A percentile compares a stretch with the other conserved stretches of the same genome.
Evolutionary conservation across 2,888 invertebrate species (phyloP).

Genomic region (Pegoplata infirma): DNA sequence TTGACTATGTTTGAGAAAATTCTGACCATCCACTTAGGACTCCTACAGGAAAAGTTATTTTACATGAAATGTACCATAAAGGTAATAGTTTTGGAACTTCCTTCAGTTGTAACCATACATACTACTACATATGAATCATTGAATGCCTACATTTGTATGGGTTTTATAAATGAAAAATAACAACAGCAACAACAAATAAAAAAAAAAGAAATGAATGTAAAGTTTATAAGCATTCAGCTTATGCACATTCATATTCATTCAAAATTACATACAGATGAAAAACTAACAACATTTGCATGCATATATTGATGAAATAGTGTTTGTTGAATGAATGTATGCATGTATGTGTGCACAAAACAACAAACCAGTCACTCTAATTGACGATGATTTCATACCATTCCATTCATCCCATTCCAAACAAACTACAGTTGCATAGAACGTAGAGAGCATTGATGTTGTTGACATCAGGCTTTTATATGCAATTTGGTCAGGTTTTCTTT

Average conservation of each 20-base stretch:
- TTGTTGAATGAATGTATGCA: not conserved
- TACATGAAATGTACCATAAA: too few relatives aligned
- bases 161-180: not conserved
- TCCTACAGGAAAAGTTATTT: too few relatives aligned
- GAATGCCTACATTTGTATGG: too few relatives aligned
- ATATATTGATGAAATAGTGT: constrained; percentile 1
- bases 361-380: constrained; percentile 17
- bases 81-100: too few relatives aligned
- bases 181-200: not conserved
- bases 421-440: too few relatives aligned
- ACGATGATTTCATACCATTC: not conserved
- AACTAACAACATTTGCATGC: constrained; percentile 2
- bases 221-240: not conserved
- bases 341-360: not conserved
- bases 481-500: constrained; percentile 7
- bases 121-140: too few relatives aligned
- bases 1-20: too few relatives aligned
- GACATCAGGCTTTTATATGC: constrained; percentile 14
- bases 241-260: not conserved
- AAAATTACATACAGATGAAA: not conserved
- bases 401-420: not conserved
- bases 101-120: too few relatives aligned
- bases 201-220: not conserved
- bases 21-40: too few relatives aligned
- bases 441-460: constrained; percentile 1